These are phyloP conservation scores for Chitala chitala DNA, from an alignment of 2,113 vertebrate species.

Conservation along the genomic window DNA sequence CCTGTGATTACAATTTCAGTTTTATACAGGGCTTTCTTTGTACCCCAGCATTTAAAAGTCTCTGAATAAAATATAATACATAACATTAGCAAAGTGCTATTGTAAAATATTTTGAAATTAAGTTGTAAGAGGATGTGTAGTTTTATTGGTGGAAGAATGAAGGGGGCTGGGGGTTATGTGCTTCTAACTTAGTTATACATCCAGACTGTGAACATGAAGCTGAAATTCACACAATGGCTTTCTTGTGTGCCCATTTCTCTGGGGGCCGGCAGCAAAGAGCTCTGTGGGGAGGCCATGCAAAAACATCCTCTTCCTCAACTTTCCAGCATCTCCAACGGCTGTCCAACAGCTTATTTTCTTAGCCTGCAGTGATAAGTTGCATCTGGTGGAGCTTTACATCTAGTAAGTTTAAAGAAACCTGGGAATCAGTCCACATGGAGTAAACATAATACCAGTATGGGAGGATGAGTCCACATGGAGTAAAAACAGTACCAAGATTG, in stretches of 20 bases:
- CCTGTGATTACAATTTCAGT: neutral
- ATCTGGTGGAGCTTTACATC: neutral
- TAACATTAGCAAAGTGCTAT: conserved; percentile 1
- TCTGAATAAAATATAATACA: neutral
- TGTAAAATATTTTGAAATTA: too few relatives aligned
- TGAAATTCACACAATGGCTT: neutral
- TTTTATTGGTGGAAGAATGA: neutral
- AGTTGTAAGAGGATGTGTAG: neutral
- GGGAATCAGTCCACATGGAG: conserved; percentile 1
- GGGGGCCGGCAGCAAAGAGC: neutral
- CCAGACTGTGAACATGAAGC: neutral
- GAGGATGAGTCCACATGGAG: neutral
- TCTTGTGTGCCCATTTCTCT: neutral
- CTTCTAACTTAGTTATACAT: neutral
- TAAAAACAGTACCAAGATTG: neutral
- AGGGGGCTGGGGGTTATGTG: neutral
- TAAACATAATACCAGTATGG: neutral
- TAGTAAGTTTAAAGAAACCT: neutral
- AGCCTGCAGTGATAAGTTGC: neutral
- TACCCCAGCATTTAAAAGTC: too few relatives aligned
- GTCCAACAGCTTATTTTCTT: neutral
- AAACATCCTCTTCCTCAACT: conserved; percentile 16
- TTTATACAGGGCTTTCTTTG: neutral
- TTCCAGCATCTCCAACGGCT: neutral
- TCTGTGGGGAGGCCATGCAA: neutral